phyloP scores from a whole-genome alignment of 2,797 vertebrate species.

The Staurois parvus region DNA sequence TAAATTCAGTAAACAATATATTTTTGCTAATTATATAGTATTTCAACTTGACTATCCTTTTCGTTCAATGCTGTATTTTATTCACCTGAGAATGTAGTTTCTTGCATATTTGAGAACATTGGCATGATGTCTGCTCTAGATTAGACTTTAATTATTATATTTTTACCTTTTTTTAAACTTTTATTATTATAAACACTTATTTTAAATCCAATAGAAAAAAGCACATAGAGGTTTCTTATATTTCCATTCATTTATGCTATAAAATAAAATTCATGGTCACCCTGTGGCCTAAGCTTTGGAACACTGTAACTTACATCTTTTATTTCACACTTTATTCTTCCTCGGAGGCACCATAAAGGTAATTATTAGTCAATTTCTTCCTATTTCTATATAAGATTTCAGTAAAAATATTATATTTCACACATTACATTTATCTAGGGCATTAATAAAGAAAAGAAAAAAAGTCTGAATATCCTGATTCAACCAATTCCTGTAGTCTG shows the following conservation, averaged over 20 bases:
- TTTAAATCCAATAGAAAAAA: not conserved
- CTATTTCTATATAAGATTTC: slow-evolving; percentile 12
- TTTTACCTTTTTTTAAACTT: not conserved
- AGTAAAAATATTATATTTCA: slow-evolving; percentile 12
- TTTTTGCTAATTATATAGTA: too few relatives aligned
- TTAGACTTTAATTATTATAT: not conserved
- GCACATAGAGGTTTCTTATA: not conserved
- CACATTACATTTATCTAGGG: slow-evolving; percentile 13
- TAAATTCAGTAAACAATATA: too few relatives aligned
- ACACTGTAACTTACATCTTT: slow-evolving; percentile 10
- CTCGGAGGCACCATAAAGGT: slow-evolving; percentile 17
- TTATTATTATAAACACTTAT: not conserved
- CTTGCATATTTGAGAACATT: too few relatives aligned
- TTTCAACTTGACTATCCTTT: too few relatives aligned
- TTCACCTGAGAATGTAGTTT: too few relatives aligned
- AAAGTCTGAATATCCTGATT: slow-evolving; percentile 1
- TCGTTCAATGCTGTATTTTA: too few relatives aligned
- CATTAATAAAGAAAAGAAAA: slow-evolving; percentile 20
- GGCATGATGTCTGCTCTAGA: not conserved
- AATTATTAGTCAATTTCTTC: slow-evolving; percentile 18
- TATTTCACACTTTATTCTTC: not conserved
- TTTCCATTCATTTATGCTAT: slow-evolving; percentile 10
- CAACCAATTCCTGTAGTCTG: not conserved
- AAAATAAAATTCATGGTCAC: not conserved
- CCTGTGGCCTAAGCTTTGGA: not conserved